Evolutionary conservation across 2,888 invertebrate genomes (phyloP), one percentile per base, ranked within the genome.

Genomic region (Exephanes ischioxanthus): DNA sequence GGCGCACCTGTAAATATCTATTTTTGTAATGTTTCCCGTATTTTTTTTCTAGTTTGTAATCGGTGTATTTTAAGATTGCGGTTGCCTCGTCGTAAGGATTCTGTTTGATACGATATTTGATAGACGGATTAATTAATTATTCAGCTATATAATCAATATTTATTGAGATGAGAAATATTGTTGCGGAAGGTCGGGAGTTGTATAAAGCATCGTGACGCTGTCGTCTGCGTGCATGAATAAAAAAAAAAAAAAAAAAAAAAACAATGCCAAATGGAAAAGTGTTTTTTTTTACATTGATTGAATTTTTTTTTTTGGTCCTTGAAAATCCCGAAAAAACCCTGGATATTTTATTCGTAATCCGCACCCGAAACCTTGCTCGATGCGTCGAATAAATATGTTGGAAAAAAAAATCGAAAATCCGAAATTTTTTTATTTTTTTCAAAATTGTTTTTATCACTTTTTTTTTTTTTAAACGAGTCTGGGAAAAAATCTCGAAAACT

Each of bases 1-100:
- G 55, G 58, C 58, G 58, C 58, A 58, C 22, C 22, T 58, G 22
- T 58, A 58, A 58, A 58, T 58, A 58, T 58, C 2, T 58, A 58
- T 58, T 58, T 83, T 83, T 85, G 80, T 80, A 86, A 86, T 73
- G 83, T 87, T 87, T 22, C 58, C 58, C 72, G 80, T 87, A 78
- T 84, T 73, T 41, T 78, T 61, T 22, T 19, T 83, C 55, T 26
- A 22, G 2, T 26, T 26, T 30, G 61, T 37, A 61, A 22, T 3
- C 67, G 68, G 51, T 83, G 78, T 82, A 85, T 14, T 58, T 58
- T 3, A 11, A 58, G 58, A 26, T 58, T 58, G 3, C 58, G 58
- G 9, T 58, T 58, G 58, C 58, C 58, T 58, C 58, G 58, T 58
- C 58, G 58, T 58, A 58, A 58, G 58, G 7, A 22, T 55, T 55